Evolutionary conservation across 2,888 invertebrate species (phyloP).

Genomic region (Tiliacea aurago): DNA sequence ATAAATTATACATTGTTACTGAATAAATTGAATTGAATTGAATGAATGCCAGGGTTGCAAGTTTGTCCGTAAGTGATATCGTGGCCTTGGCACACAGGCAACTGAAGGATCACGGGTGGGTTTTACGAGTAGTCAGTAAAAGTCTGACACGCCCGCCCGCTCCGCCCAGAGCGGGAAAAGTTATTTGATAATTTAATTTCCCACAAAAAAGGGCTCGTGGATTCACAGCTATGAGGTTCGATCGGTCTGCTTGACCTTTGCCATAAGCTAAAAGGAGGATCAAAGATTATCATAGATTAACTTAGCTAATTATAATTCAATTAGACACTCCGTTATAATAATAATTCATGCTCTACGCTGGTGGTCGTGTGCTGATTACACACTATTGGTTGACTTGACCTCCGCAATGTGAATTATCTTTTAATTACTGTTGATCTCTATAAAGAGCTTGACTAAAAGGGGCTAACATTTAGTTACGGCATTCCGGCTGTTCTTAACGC

Average conservation of each 20-base stretch:
- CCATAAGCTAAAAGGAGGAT: conserved; percentile 25
- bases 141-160: no score
- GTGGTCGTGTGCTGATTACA: conserved; percentile 33
- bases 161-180: no score
- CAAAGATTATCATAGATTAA: conserved; percentile 23
- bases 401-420: background rate
- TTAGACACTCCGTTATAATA: conserved; percentile 27
- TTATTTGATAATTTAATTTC: no score
- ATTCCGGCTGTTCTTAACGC: background rate
- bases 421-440: conserved; percentile 28
- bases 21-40: no score
- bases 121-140: no score
- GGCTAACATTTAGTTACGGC: background rate
- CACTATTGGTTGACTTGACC: background rate
- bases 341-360: conserved; percentile 23
- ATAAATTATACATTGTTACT: no score
- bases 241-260: background rate
- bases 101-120: no score
- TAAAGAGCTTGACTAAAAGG: background rate
- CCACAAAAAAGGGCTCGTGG: no score
- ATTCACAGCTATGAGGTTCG: background rate
- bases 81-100: no score
- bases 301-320: conserved; percentile 34
- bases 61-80: no score
- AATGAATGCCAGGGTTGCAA: no score